These are phyloP conservation scores for Zapornia atra DNA, from an alignment of 2,113 vertebrate genomes.

Conservation along the genomic window DNA sequence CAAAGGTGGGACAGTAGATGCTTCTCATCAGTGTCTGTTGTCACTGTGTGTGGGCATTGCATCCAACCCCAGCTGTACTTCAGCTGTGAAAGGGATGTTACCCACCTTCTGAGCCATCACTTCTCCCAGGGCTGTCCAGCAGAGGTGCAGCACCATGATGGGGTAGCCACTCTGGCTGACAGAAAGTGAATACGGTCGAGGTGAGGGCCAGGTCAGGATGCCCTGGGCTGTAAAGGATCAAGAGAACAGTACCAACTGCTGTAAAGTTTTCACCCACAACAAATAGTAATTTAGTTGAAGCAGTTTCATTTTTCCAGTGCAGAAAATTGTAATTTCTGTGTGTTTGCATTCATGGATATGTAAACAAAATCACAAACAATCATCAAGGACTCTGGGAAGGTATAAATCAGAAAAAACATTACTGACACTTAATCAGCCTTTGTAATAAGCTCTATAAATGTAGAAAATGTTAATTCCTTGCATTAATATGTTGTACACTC, in stretches of 20 bases:
- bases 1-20: rapidly evolving
- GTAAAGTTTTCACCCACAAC: background rate
- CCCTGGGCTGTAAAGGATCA: background rate
- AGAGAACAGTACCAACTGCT: background rate
- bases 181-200: background rate
- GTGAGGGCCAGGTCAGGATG: background rate
- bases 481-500: background rate
- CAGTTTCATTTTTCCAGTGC: background rate
- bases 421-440: background rate
- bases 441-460: background rate
- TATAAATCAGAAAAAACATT: background rate
- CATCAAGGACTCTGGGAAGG: background rate
- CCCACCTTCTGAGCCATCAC: rapidly evolving
- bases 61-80: background rate
- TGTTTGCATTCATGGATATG: background rate
- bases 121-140: background rate
- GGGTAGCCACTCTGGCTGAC: rapidly evolving
- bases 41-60: background rate
- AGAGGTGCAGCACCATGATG: rapidly evolving
- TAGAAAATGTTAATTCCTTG: background rate
- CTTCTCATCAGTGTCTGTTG: rapidly evolving
- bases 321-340: background rate
- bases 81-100: background rate
- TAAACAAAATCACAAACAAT: background rate
- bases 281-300: background rate